Evolutionary conservation across 2,113 vertebrate genomes (phyloP).

Genomic region (Dromas ardeola): DNA sequence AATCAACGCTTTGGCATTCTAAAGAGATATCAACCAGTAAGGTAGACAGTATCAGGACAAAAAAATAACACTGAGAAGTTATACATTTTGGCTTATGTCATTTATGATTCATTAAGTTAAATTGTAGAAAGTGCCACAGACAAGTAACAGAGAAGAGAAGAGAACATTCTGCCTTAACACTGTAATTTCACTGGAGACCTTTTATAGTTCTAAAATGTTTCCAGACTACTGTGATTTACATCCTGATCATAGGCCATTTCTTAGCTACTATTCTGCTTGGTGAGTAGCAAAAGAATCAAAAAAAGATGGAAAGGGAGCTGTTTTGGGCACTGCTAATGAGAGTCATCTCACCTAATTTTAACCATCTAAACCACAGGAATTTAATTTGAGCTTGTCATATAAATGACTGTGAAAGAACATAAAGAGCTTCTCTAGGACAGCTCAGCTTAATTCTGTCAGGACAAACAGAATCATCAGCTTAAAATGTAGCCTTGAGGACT

Average conservation of each 20-base stretch:
- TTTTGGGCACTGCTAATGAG: neutral
- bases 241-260: neutral
- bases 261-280: neutral
- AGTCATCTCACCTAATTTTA: neutral
- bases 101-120: neutral
- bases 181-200: neutral
- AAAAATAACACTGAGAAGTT: neutral
- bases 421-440: neutral
- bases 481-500: neutral
- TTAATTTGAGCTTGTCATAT: neutral
- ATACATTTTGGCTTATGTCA: rapidly evolving
- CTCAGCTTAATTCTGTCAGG: neutral
- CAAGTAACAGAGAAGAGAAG: neutral
- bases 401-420: neutral
- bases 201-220: neutral
- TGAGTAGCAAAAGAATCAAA: neutral
- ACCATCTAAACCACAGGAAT: neutral
- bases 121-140: neutral
- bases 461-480: neutral
- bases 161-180: neutral
- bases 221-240: neutral
- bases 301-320: neutral
- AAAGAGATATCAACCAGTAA: neutral
- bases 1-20: neutral
- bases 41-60: neutral